Evolutionary conservation across 2,113 vertebrate species (phyloP).

Genomic region (Indri indri): DNA sequence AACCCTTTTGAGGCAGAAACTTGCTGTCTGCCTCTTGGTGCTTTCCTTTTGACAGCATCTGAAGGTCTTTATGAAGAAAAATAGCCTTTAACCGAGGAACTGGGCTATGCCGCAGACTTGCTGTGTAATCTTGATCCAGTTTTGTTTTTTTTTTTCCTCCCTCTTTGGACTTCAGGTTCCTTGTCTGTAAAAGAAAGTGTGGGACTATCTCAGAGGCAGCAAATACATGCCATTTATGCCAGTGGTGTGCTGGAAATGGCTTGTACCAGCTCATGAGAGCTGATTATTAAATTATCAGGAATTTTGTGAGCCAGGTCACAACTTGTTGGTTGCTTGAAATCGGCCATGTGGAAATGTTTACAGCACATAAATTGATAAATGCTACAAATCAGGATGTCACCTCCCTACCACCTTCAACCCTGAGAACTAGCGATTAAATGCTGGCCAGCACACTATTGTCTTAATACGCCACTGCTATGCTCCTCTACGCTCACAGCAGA

Average conservation of each 20-base stretch:
- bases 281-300: neutral
- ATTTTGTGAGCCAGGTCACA: constrained; percentile 5
- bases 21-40: neutral
- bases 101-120: neutral
- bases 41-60: constrained; percentile 11
- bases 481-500: neutral
- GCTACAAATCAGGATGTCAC: neutral
- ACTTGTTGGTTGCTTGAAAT: neutral
- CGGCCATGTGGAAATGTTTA: neutral
- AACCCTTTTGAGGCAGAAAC: neutral
- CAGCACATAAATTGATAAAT: neutral
- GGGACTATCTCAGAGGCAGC: neutral
- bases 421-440: neutral
- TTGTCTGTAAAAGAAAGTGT: neutral
- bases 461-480: neutral
- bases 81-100: neutral
- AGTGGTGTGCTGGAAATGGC: neutral
- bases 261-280: neutral
- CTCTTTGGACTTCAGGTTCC: constrained; percentile 9
- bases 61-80: constrained; percentile 32
- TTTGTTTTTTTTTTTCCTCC: neutral
- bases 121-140: neutral
- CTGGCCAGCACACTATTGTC: neutral
- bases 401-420: neutral
- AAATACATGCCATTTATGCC: neutral